Conservation (phyloP, 1,140 invertebrate species). For the Battus philenor region DNA sequence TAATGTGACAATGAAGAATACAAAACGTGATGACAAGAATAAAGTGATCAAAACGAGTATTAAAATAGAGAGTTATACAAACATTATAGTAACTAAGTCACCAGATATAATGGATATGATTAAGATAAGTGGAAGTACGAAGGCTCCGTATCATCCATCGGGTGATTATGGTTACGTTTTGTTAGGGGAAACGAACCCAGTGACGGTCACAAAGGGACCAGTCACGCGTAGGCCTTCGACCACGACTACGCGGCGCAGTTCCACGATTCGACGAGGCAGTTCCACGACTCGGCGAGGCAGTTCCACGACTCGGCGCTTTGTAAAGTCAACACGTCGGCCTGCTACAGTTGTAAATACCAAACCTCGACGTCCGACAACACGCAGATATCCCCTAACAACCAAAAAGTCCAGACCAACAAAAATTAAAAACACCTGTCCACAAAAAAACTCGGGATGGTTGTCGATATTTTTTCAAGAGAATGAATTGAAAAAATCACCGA, state of each 20-base stretch:
- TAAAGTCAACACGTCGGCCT: slow-evolving; percentile 18
- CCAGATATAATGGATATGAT: slow-evolving; percentile 20
- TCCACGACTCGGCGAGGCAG: slow-evolving; percentile 19
- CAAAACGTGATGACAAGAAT: slow-evolving; percentile 48
- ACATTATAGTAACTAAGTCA: slow-evolving; percentile 56
- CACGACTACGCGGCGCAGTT: slow-evolving; percentile 18
- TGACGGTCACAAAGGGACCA: no score
- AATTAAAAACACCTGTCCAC: slow-evolving; percentile 39
- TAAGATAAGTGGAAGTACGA: slow-evolving; percentile 21
- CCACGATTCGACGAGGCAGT: neutral
- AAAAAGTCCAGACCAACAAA: slow-evolving; percentile 20
- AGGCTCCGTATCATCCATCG: neutral
- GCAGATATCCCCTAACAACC: slow-evolving; percentile 21
- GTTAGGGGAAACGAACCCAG: no score
- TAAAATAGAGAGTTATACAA: slow-evolving; percentile 63
- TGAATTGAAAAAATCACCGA: slow-evolving; percentile 39
- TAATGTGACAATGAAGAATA: slow-evolving; percentile 44
- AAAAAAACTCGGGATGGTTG: slow-evolving; percentile 46
- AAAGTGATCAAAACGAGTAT: slow-evolving; percentile 61
- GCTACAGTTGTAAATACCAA: no score
- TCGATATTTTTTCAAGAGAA: slow-evolving; percentile 45
- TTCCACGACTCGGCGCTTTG: slow-evolving; percentile 14
- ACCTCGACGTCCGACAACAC: slow-evolving; percentile 27
- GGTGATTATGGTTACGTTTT: no score
- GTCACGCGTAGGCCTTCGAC: slow-evolving; percentile 1